These are phyloP conservation scores for Falco rusticolus DNA, from an alignment of 2,797 vertebrate genomes.

Conservation along the genomic window DNA sequence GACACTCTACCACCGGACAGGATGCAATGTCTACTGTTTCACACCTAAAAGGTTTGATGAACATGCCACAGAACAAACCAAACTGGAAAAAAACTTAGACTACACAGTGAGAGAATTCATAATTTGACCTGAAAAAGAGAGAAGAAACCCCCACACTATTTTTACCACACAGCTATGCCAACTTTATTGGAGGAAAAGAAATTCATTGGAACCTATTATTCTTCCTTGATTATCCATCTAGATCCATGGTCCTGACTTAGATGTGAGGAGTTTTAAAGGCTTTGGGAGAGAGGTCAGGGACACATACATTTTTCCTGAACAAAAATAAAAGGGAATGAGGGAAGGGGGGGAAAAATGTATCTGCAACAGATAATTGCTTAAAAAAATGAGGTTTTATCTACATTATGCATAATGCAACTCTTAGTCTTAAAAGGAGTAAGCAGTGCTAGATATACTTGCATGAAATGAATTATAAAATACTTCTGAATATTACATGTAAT, in stretches of 20 bases:
- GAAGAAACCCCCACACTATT: fast-evolving
- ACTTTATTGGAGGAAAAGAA: not conserved
- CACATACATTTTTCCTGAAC: not conserved
- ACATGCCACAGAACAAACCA: not conserved
- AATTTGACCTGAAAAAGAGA: not conserved
- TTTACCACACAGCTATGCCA: not conserved
- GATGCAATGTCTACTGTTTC: not conserved
- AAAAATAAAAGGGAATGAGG: not conserved
- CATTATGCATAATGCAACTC: not conserved
- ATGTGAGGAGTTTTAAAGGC: not conserved
- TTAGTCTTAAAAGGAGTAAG: not conserved
- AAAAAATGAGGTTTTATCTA: not conserved
- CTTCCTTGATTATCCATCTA: not conserved
- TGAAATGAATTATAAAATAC: not conserved
- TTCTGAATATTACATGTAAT: not conserved
- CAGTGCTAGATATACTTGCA: not conserved
- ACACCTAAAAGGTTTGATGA: not conserved
- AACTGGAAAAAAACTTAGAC: not conserved
- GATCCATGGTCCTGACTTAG: not conserved
- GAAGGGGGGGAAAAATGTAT: not conserved
- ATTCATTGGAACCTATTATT: not conserved
- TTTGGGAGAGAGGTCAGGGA: not conserved
- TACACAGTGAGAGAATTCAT: not conserved
- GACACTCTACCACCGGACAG: not conserved
- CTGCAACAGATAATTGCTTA: not conserved